Base-by-base conservation (phyloP, 2,888 invertebrate species). In the Drosophila cognata region DNA sequence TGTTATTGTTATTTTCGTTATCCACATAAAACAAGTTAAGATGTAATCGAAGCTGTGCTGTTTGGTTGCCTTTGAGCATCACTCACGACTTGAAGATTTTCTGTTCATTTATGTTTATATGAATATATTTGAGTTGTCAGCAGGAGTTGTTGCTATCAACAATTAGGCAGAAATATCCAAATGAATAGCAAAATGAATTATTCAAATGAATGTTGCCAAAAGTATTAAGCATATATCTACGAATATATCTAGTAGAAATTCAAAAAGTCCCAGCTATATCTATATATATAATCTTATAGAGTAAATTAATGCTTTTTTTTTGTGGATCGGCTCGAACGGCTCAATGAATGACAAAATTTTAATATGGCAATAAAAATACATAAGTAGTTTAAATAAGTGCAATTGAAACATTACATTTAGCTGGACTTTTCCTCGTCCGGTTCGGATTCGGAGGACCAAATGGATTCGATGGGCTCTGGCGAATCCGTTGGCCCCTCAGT, bases 381-480 rank as follows among this genome's bases (percentile, higher is more conserved):
- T 53, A 56, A 38, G 13, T 69, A 60, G 35, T 38, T 79, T 5
- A 51, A 58, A 33, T 50, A 41, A 29, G 55, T 56, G 61, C 61
- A 71, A 51, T 71, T 67, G 59, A 62, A 61, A 74, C 60, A 28
- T 81, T 82, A 71, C 78, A 79, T 50, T 64, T 82, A 57, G 72
- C 66, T 62, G 51, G 80, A 82, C 61, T 84, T 87, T 31, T 82
- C 77, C 31, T 90, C 91, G 57, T 91, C 89, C 21, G 91, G 87
- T 62, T 92, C 91, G 1, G 85, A 70, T 48, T 90, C 91, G 50
- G 82, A 79, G 21, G 77, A 94, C 95, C 95, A 95, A 82, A 94
- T 94, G 41, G 94, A 94, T 13, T 94, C 88, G 62, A 94, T 65
- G 36, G 90, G 86, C 48, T 91, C 89, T 2, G 88, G 85, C 5